These are phyloP conservation scores for Trachythela sp. DNA, from an alignment of 64 coral and sea anemone species.

Conservation along the genomic window DNA sequence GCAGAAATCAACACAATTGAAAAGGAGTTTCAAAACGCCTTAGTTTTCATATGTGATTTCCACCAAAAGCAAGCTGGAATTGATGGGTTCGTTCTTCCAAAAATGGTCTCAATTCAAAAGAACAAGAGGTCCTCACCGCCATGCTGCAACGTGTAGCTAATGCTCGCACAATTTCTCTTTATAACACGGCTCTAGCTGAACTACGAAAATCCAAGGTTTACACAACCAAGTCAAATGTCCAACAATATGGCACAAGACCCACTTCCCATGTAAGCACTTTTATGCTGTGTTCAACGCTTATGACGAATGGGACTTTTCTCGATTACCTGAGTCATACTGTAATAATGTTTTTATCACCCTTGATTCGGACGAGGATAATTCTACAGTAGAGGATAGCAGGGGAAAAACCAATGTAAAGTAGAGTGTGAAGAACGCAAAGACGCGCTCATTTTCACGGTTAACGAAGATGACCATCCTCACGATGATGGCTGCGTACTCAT, in stretches of 20 bases:
- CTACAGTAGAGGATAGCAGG: background rate
- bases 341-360: too few species aligned
- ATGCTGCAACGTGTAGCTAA: constrained; percentile 30
- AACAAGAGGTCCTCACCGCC: constrained; percentile 26
- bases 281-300: too few species aligned
- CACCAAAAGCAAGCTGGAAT: constrained; percentile 31
- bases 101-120: constrained; percentile 10
- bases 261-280: constrained; percentile 52
- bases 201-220: constrained; percentile 37
- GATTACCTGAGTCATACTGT: too few species aligned
- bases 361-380: background rate
- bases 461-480: too few species aligned
- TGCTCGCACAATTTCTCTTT: background rate
- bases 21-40: constrained; percentile 24
- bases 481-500: background rate
- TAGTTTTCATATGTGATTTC: constrained; percentile 56
- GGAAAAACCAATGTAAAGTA: too few species aligned
- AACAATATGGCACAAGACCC: constrained; percentile 4
- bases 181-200: constrained; percentile 15
- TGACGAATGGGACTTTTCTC: too few species aligned
- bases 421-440: too few species aligned
- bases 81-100: constrained; percentile 37
- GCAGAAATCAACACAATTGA: constrained; percentile 56
- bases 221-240: background rate
- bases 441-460: too few species aligned